Percentiles rank a stretch among this genome's conserved stretches.
Conservation (phyloP, 1,140 invertebrate genomes). For the Bicyclus anynana region DNA sequence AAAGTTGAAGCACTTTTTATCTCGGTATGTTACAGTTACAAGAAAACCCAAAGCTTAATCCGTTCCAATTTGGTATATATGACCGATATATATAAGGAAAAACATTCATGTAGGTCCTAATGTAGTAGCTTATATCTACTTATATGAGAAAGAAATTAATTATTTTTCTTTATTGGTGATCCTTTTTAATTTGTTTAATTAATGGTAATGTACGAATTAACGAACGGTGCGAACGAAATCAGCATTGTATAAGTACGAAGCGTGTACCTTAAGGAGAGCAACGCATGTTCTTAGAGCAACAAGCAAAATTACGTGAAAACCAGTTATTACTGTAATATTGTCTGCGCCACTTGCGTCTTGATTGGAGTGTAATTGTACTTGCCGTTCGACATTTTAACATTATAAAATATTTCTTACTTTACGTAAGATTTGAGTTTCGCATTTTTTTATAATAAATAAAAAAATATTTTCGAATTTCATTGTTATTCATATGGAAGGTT, state of each 20-base stretch:
- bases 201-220: not conserved
- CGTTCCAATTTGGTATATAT: no score
- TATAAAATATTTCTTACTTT: constrained; percentile 3
- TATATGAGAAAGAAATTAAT: no score
- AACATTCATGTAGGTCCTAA: no score
- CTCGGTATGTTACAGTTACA: no score
- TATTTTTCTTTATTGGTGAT: no score
- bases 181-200: not conserved
- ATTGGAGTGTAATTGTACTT: constrained; percentile 6
- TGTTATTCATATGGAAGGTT: no score
- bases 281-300: constrained; percentile 9
- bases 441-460: not conserved
- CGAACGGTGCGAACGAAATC: not conserved
- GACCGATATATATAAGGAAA: no score
- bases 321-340: constrained; percentile 22
- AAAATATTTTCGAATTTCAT: no score
- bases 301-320: constrained; percentile 25
- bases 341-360: constrained; percentile 10
- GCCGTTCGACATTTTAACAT: constrained; percentile 9
- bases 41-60: no score
- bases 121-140: no score
- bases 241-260: not conserved
- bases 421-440: not conserved
- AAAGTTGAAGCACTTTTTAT: no score
- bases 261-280: not conserved